Evolutionary conservation across 2,797 vertebrate genomes (phyloP), one percentile per base, ranked within the genome.

Genomic region (Enteromius paludinosus): DNA sequence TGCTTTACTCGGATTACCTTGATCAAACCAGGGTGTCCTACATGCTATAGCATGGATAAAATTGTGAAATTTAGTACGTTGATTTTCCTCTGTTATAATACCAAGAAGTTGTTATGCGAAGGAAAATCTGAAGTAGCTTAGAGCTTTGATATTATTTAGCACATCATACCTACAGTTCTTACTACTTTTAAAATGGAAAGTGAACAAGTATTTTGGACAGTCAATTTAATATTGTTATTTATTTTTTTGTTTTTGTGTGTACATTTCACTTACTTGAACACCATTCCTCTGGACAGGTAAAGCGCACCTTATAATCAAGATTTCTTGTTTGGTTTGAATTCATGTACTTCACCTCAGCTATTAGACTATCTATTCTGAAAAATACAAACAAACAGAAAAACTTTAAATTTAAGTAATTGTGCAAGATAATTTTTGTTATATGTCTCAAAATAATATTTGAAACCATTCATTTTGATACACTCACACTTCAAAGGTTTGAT

Each of bases 11-110:
- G 90, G 89, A 17, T 85, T 11, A 75, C 91, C 91, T 62, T 81
- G 10, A 43, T 92, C 49, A 25, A 92, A 89, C 92, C 91, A 91
- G 0, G 70, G 68, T 1, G 90, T 91, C 87, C 88, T 89, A 83
- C 91, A 90, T 5, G n/a, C n/a, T n/a, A n/a, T n/a, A n/a, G n/a
- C n/a, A n/a, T n/a, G n/a, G n/a, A n/a, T n/a, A n/a, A n/a, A n/a
- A n/a, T n/a, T n/a, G n/a, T n/a, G n/a, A n/a, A n/a, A n/a, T n/a
- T n/a, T n/a, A n/a, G n/a, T n/a, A n/a, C n/a, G n/a, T n/a, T n/a
- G n/a, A n/a, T n/a, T n/a, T n/a, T n/a, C n/a, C n/a, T n/a, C n/a
- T n/a, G n/a, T n/a, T n/a, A n/a, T n/a, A n/a, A n/a, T 10, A 54
- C 20, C 52, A 54, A 23, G 8, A 23, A 59, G 4, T n/a, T 59